Percentiles rank a stretch among this genome's conserved stretches.
These are phyloP conservation scores for Spialia ferax DNA, from an alignment of 2,888 invertebrate species.

Conservation along the genomic window DNA sequence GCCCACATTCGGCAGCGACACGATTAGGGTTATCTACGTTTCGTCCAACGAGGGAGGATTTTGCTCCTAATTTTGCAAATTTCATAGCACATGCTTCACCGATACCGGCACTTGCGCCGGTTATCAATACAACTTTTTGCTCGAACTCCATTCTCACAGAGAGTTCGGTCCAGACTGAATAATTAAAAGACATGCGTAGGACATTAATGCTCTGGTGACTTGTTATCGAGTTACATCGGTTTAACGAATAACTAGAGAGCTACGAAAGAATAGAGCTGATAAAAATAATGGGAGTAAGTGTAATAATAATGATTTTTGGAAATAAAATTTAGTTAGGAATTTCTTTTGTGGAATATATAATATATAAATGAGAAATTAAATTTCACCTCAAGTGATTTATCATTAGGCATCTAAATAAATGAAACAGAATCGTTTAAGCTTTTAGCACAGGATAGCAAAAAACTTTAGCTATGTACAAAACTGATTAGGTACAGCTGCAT, in stretches of 20 bases:
- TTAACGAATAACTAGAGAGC: conserved; percentile 17
- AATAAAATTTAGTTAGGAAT: too few relatives aligned
- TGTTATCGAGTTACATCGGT: conserved; percentile 37
- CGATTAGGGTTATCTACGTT: conserved; percentile 64
- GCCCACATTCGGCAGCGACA: conserved; percentile 61
- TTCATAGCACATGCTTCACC: conserved; percentile 67
- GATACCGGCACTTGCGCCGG: conserved; percentile 76
- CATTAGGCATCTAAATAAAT: too few relatives aligned
- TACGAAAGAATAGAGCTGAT: conserved; percentile 13
- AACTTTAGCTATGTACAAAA: too few relatives aligned
- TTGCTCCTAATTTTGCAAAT: conserved; percentile 66
- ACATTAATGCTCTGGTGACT: conserved; percentile 24
- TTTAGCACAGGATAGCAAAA: too few relatives aligned
- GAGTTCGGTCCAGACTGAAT: conserved; percentile 47
- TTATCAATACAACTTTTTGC: conserved; percentile 71
- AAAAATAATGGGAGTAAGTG: not conserved
- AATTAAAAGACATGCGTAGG: conserved; percentile 20
- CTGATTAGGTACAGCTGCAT: too few relatives aligned
- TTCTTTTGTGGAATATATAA: too few relatives aligned
- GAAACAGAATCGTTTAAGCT: too few relatives aligned
- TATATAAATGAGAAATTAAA: too few relatives aligned
- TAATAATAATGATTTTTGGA: too few relatives aligned
- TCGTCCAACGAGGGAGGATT: conserved; percentile 64
- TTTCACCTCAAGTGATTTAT: too few relatives aligned
- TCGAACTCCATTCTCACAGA: conserved; percentile 68